A percentile compares a stretch with the other conserved stretches of the same genome.
phyloP scores from a whole-genome alignment of 2,888 invertebrate species.

The Stenurella melanura region DNA sequence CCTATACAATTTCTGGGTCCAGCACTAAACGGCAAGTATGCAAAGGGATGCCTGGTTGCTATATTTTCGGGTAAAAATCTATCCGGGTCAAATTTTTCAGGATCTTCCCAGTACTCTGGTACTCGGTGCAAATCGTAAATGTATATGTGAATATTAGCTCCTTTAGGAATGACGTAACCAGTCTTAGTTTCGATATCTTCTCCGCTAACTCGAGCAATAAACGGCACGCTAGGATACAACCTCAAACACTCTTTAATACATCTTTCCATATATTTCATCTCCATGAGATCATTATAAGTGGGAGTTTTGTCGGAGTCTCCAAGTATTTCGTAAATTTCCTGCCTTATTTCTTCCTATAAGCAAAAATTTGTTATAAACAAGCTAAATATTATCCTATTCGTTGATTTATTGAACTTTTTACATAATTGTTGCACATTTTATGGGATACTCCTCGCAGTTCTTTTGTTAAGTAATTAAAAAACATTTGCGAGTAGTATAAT shows the following conservation, averaged over 20 bases:
- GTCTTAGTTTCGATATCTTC: slow-evolving; percentile 56
- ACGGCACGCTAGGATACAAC: slow-evolving; percentile 80
- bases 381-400: too few relatives aligned
- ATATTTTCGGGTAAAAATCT: slow-evolving; percentile 70
- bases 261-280: slow-evolving; percentile 75
- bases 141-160: slow-evolving; percentile 44
- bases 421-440: too few relatives aligned
- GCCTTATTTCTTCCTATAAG: slow-evolving; percentile 53
- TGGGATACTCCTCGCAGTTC: too few relatives aligned
- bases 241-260: slow-evolving; percentile 80
- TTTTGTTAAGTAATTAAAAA: too few relatives aligned
- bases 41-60: slow-evolving; percentile 70
- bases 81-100: slow-evolving; percentile 65
- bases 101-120: slow-evolving; percentile 73
- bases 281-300: slow-evolving; percentile 76
- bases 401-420: too few relatives aligned
- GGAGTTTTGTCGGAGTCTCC: slow-evolving; percentile 68
- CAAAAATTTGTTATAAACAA: slow-evolving; percentile 48
- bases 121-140: slow-evolving; percentile 73
- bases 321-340: slow-evolving; percentile 52
- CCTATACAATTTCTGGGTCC: slow-evolving; percentile 72
- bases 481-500: too few relatives aligned
- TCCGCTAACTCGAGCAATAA: slow-evolving; percentile 75
- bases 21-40: slow-evolving; percentile 72
- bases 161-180: slow-evolving; percentile 70